Conservation (phyloP, 2,888 invertebrate species). For the Steinernema scapterisci region DNA sequence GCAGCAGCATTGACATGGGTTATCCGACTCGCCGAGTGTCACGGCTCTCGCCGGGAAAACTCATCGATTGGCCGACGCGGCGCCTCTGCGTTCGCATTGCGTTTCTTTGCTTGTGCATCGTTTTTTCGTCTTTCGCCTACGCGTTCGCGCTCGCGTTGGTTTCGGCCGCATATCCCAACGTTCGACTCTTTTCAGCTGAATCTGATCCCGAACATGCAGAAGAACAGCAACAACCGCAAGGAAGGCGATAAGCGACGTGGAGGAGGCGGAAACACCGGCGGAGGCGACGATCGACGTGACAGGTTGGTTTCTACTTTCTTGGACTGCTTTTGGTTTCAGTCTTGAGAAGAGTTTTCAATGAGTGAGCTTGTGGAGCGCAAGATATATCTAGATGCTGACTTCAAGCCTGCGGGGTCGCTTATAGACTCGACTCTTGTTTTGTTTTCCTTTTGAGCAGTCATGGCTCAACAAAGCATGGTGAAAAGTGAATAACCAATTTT, state of each 20-base stretch:
- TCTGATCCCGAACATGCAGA: neutral
- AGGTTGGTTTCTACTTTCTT: neutral
- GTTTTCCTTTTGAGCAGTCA: no score
- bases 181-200: neutral
- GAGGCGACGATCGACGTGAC: conserved; percentile 17
- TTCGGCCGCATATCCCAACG: neutral
- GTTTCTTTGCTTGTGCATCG: neutral
- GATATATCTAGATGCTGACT: no score
- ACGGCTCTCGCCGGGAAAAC: conserved; percentile 1
- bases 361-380: neutral
- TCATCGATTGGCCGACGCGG: conserved; percentile 14
- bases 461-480: no score
- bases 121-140: neutral
- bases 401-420: no score
- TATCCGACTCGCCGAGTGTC: neutral
- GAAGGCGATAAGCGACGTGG: conserved; percentile 15
- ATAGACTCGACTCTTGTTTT: no score
- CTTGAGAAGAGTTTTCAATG: neutral
- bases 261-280: neutral
- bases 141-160: neutral
- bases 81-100: neutral
- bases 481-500: no score
- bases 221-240: conserved; percentile 7
- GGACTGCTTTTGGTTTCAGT: neutral
- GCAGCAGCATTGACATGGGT: neutral